Percentiles rank a stretch among this genome's conserved stretches.
Evolutionary conservation across 2,797 vertebrate species (phyloP).

Genomic region (Cossypha niveicapilla): DNA sequence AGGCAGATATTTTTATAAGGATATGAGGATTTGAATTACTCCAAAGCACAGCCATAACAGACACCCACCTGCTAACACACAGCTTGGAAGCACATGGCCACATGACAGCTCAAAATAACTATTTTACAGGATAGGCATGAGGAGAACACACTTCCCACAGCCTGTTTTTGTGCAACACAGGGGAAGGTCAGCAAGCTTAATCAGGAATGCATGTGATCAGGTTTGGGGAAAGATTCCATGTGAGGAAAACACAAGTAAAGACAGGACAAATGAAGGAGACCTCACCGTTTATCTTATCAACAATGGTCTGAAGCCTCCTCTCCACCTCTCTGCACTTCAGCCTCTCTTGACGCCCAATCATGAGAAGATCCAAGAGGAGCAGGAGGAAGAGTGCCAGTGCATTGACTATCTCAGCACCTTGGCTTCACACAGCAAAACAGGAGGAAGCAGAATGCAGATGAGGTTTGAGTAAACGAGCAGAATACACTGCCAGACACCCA

Average conservation of each 20-base stretch:
- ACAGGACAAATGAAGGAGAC: not conserved
- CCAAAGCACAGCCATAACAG: slow-evolving; percentile 30
- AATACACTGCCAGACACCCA: not conserved
- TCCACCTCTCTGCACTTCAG: slow-evolving; percentile 91
- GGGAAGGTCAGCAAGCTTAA: not conserved
- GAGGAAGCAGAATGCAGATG: not conserved
- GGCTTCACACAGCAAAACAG: slow-evolving; percentile 73
- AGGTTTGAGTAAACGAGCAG: not conserved
- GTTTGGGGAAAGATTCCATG: not conserved
- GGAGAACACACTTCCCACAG: not conserved
- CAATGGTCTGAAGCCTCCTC: slow-evolving; percentile 84
- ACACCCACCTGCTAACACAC: slow-evolving; percentile 13
- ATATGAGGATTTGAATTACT: not conserved
- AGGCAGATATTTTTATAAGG: slow-evolving; percentile 37
- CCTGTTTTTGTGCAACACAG: not conserved
- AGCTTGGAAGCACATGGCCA: not conserved
- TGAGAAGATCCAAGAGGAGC: slow-evolving; percentile 87
- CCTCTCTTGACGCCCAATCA: slow-evolving; percentile 86
- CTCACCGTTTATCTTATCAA: slow-evolving; percentile 88
- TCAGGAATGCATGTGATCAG: not conserved
- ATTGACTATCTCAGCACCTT: slow-evolving; percentile 90
- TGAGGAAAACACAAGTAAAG: not conserved
- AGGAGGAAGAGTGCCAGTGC: slow-evolving; percentile 87
- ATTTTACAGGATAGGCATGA: not conserved
- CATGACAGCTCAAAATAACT: not conserved